phyloP scores from a whole-genome alignment of 2,113 vertebrate species.

The Aspidoscelis tigris region DNA sequence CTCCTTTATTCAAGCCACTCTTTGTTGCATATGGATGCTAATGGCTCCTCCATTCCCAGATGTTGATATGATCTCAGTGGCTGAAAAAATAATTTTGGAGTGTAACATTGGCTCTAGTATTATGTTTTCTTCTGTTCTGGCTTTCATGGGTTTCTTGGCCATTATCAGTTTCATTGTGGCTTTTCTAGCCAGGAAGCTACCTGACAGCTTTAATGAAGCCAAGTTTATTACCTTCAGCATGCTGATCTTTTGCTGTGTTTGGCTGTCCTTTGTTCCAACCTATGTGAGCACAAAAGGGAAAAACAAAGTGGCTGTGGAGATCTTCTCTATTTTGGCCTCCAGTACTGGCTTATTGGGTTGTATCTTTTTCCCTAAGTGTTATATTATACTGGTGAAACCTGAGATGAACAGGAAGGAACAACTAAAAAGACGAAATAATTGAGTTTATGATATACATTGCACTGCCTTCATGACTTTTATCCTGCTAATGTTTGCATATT shows the following conservation, averaged over 20 bases:
- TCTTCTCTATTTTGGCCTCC: slow-evolving; percentile 4
- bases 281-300: slow-evolving; percentile 11
- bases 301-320: slow-evolving; percentile 4
- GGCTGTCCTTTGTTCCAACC: slow-evolving; percentile 2
- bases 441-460: too few relatives aligned
- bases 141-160: background rate
- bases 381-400: background rate
- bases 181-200: slow-evolving; percentile 1
- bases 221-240: slow-evolving; percentile 14
- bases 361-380: background rate
- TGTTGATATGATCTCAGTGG: background rate
- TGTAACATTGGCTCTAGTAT: background rate
- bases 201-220: slow-evolving; percentile 14
- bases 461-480: too few relatives aligned
- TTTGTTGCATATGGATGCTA: background rate
- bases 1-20: background rate
- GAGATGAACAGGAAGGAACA: background rate
- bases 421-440: background rate
- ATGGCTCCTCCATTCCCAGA: background rate
- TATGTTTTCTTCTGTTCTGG: background rate
- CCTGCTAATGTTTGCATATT: too few relatives aligned
- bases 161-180: background rate
- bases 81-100: background rate
- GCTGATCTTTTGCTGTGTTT: slow-evolving; percentile 10
- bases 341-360: background rate